Evolutionary conservation across 2,888 invertebrate species (phyloP).

Genomic region (Plusia festucae): DNA sequence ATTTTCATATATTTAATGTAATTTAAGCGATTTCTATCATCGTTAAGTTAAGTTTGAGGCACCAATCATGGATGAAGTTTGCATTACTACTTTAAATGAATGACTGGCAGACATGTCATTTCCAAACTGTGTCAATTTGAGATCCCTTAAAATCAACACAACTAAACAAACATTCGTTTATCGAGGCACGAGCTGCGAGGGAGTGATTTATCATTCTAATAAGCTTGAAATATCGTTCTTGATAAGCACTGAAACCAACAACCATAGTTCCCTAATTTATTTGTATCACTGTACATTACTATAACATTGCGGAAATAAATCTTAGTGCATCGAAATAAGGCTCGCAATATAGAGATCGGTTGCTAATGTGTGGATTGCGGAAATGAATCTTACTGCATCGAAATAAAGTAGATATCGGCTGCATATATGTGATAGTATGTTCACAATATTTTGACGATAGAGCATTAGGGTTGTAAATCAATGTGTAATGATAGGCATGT

Average conservation of each 20-base stretch:
- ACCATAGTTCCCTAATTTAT: neutral
- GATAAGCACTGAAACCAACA: neutral
- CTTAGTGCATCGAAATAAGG: neutral
- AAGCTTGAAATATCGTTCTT: neutral
- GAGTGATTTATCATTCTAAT: conserved; percentile 38
- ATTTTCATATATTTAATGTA: no score
- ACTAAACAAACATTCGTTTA: conserved; percentile 30
- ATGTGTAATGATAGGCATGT: conserved; percentile 2
- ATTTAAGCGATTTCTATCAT: no score
- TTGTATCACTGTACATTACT: neutral
- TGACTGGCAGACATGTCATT: conserved; percentile 12
- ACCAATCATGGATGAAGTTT: no score
- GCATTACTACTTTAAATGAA: conserved; percentile 3
- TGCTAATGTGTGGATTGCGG: no score
- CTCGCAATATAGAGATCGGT: no score
- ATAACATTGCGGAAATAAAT: neutral
- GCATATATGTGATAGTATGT: neutral
- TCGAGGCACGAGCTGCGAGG: conserved; percentile 18
- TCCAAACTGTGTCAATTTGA: conserved; percentile 21
- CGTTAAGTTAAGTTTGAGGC: no score
- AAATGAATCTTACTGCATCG: neutral
- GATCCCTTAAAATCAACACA: conserved; percentile 15
- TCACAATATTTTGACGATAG: neutral
- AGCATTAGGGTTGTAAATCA: neutral
- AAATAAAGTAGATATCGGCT: neutral